Percentiles rank a stretch among this genome's conserved stretches.
Conservation (phyloP, 2,888 invertebrate genomes). For the Theodoxus fluviatilis region DNA sequence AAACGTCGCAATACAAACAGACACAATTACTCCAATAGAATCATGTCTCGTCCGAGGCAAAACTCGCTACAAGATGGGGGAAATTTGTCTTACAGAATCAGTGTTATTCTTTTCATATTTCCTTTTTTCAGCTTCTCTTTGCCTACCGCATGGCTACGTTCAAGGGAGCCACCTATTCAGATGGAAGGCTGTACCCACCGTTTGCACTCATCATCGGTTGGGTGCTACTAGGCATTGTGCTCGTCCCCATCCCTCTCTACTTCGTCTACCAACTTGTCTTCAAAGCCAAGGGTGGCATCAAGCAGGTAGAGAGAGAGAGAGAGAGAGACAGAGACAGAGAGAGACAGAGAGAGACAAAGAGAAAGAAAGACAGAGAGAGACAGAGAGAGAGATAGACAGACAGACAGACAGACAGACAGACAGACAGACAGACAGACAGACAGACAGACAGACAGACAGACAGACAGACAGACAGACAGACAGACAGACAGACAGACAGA, state of each 20-base stretch:
- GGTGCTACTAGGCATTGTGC: conserved; percentile 39
- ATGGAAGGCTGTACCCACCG: conserved; percentile 35
- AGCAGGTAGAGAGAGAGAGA: not conserved
- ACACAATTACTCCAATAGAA: not conserved
- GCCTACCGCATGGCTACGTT: conserved; percentile 49
- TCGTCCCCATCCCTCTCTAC: conserved; percentile 46
- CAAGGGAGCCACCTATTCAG: conserved; percentile 39
- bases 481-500: too few species aligned
- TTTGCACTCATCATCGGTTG: conserved; percentile 52
- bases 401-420: too few species aligned
- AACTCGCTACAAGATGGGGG: not conserved
- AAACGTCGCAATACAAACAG: not conserved
- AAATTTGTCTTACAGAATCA: not conserved
- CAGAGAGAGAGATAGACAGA: too few species aligned
- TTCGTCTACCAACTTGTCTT: conserved; percentile 42
- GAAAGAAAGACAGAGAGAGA: too few species aligned
- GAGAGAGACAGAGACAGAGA: conserved; percentile 24
- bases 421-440: too few species aligned
- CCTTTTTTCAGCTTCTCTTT: conserved; percentile 43
- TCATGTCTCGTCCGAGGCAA: not conserved
- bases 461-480: too few species aligned
- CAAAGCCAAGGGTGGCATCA: too few species aligned
- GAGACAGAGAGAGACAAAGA: conserved; percentile 14
- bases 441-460: too few species aligned
- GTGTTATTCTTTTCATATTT: not conserved